These are phyloP conservation scores for Diplazon laetatorius DNA, from an alignment of 2,888 invertebrate species.

Conservation along the genomic window DNA sequence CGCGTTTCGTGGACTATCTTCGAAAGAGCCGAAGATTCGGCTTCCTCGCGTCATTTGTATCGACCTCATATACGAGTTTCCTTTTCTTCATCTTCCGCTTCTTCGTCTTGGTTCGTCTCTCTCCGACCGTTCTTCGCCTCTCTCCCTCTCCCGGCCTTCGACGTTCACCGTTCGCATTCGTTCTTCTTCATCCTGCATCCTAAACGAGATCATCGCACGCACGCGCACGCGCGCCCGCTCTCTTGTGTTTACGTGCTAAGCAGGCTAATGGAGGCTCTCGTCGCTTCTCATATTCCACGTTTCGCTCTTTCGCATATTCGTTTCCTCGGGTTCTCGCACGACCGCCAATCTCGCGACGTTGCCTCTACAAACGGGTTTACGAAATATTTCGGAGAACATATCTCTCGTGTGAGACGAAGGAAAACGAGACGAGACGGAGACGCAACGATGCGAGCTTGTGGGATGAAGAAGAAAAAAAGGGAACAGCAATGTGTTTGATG, in stretches of 20 bases:
- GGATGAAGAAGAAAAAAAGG: constrained; percentile 1
- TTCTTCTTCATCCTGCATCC: constrained; percentile 56
- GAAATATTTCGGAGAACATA: constrained; percentile 61
- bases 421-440: constrained; percentile 15
- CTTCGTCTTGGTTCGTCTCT: constrained; percentile 22
- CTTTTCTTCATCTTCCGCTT: not conserved
- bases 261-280: constrained; percentile 76
- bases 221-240: too few relatives aligned
- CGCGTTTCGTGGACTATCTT: constrained; percentile 30
- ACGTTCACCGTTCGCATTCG: constrained; percentile 23
- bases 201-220: constrained; percentile 76
- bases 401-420: constrained; percentile 33
- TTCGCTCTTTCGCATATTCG: constrained; percentile 24
- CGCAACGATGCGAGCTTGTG: not conserved
- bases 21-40: constrained; percentile 40
- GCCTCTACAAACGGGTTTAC: constrained; percentile 62
- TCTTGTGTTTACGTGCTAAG: constrained; percentile 77
- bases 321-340: constrained; percentile 15
- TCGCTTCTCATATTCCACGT: constrained; percentile 37
- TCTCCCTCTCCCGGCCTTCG: constrained; percentile 5
- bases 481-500: constrained; percentile 45
- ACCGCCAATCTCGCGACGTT: constrained; percentile 12
- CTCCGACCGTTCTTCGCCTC: constrained; percentile 36
- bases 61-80: not conserved
- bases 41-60: constrained; percentile 16